These are phyloP conservation scores for Melanotaenia boesemani DNA, from an alignment of 2,797 vertebrate species.

Conservation along the genomic window DNA sequence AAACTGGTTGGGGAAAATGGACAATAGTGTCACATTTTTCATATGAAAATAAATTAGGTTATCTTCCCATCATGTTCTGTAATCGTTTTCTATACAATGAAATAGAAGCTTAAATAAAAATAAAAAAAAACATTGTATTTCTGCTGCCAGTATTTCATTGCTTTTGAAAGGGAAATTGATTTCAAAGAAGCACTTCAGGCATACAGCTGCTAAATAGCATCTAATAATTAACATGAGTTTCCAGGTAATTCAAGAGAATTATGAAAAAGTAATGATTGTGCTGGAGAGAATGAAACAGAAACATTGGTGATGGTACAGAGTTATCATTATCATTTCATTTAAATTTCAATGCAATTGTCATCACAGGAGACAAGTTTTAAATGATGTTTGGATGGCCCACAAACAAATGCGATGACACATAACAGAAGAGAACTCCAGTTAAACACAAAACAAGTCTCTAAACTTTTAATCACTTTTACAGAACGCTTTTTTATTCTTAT, in stretches of 20 bases:
- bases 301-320: not conserved
- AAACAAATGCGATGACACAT: slow-evolving; percentile 1
- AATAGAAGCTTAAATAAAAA: not conserved
- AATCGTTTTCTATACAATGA: not conserved
- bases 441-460: slow-evolving; percentile 8
- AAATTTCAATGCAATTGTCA: not conserved
- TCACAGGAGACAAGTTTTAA: not conserved
- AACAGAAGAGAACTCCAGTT: not conserved
- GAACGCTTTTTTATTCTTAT: slow-evolving; percentile 25
- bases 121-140: not conserved
- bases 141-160: not conserved
- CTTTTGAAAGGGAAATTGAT: not conserved
- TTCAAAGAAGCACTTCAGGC: not conserved
- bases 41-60: too few species aligned
- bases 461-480: slow-evolving; percentile 27
- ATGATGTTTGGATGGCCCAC: not conserved
- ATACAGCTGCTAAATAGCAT: not conserved
- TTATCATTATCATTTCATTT: not conserved
- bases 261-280: not conserved
- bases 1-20: too few species aligned
- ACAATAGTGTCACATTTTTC: too few species aligned
- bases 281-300: not conserved
- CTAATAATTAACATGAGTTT: not conserved
- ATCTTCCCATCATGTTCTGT: too few species aligned
- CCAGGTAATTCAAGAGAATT: not conserved